Evolutionary conservation across 2,888 invertebrate species (phyloP), one percentile per base, ranked within the genome.

Genomic region (Leptopilina myrica): DNA sequence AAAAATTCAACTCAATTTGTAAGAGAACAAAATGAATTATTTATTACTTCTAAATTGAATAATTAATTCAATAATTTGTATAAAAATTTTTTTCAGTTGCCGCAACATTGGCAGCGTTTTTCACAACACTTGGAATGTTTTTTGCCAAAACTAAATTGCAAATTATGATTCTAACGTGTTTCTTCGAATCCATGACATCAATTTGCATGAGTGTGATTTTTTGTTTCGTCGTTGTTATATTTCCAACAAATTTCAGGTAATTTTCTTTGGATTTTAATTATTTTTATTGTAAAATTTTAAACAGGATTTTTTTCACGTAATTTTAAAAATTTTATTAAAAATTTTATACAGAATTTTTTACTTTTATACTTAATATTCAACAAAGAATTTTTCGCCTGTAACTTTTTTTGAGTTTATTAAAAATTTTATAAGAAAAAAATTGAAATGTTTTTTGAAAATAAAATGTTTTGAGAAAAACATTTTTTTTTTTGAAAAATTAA

Each of bases 191-290:
- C 3, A 92, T 96, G 78, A 96, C 96, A 46, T 96, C 96, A 78
- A 93, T 96, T 83, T 95, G 95, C 84, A 95, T 96, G 89, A 95
- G 95, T 92, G 94, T 95, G 69, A 95, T 96, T 56, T 95, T 95
- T 92, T 96, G 96, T 88, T 95, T 96, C 56, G 94, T 96, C 89
- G 96, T 96, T 76, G 96, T 96, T 90, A 92, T 96, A 82, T 96
- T 96, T 92, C 96, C 96, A 83, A 96, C 96, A 78, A 95, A 96
- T 92, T 93, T 96, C 88, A 95, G 96, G 96, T 95, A 20, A 62
- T 62, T 62, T 11, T 56, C 20, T 20, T 20, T 20, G 20, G 20
- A 20, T 20, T 20, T 20, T 20, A 20, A 1, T 8, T 12, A 5
- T 14, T 56, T 56, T 56, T 14, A 56, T 56, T 56, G n/a, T 56